Percentiles rank a stretch among this genome's conserved stretches.
phyloP scores from a whole-genome alignment of 64 coral and sea anemone genomes.

The Actinia tenebrosa region DNA sequence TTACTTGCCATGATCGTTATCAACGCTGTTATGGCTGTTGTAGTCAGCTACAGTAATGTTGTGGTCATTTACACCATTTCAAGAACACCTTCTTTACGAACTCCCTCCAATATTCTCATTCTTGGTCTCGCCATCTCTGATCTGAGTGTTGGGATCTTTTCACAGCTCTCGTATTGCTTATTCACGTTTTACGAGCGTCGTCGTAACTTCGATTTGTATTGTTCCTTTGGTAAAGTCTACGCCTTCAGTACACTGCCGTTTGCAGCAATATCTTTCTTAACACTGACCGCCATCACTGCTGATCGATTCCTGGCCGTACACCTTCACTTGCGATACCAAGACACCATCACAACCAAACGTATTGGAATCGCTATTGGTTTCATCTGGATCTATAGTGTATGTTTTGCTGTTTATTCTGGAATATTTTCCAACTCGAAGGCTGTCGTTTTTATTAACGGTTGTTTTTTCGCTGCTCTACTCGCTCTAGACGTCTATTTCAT shows the following conservation, averaged over 20 bases:
- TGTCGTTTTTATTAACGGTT: background rate
- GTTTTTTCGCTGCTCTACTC: background rate
- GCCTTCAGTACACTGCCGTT: background rate
- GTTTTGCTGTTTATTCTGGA: background rate
- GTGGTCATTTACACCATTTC: conserved; percentile 6
- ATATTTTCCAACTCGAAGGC: background rate
- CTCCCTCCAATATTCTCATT: background rate
- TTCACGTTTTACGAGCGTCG: background rate
- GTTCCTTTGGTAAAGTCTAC: background rate
- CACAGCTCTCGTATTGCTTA: background rate
- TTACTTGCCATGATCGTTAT: background rate
- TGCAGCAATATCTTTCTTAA: background rate
- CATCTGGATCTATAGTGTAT: background rate
- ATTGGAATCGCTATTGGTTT: background rate
- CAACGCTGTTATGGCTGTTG: background rate
- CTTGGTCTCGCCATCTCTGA: too few relatives aligned
- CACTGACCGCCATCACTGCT: background rate
- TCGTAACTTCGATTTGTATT: background rate
- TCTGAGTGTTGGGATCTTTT: too few relatives aligned
- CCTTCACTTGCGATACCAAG: background rate
- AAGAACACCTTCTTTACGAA: conserved; percentile 11
- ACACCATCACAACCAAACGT: background rate
- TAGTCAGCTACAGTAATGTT: background rate
- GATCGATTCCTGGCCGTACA: background rate
- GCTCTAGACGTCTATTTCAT: conserved; percentile 10